Evolutionary conservation across 2,113 vertebrate genomes (phyloP).

Genomic region (Istiophorus platypterus): DNA sequence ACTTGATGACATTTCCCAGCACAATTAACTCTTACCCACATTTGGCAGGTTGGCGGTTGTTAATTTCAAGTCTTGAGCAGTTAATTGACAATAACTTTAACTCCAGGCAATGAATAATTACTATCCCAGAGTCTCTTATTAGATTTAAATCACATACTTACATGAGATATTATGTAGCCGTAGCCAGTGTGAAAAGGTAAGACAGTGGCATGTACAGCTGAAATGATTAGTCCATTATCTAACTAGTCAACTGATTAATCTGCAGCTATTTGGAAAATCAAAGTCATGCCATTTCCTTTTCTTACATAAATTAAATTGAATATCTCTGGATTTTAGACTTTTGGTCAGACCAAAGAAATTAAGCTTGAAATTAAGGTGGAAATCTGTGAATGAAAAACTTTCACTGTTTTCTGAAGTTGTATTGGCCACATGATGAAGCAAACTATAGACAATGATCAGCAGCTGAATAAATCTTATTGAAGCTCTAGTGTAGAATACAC

Average conservation of each 20-base stretch:
- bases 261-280: background rate
- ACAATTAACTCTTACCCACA: constrained; percentile 70
- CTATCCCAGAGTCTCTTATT: constrained; percentile 64
- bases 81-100: constrained; percentile 76
- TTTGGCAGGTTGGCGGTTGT: constrained; percentile 55
- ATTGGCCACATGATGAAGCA: background rate
- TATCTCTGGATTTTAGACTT: background rate
- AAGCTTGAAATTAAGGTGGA: background rate
- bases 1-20: constrained; percentile 52
- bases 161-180: constrained; percentile 33
- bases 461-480: background rate
- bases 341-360: background rate
- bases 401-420: background rate
- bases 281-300: background rate
- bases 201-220: background rate
- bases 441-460: background rate
- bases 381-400: background rate
- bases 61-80: constrained; percentile 66
- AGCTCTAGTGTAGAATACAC: background rate
- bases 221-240: constrained; percentile 1
- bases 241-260: constrained; percentile 3
- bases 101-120: constrained; percentile 75
- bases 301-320: background rate
- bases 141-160: constrained; percentile 64
- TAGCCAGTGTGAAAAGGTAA: constrained; percentile 14